These are phyloP conservation scores for Eulithis testata DNA, from an alignment of 2,888 invertebrate genomes.

Conservation along the genomic window DNA sequence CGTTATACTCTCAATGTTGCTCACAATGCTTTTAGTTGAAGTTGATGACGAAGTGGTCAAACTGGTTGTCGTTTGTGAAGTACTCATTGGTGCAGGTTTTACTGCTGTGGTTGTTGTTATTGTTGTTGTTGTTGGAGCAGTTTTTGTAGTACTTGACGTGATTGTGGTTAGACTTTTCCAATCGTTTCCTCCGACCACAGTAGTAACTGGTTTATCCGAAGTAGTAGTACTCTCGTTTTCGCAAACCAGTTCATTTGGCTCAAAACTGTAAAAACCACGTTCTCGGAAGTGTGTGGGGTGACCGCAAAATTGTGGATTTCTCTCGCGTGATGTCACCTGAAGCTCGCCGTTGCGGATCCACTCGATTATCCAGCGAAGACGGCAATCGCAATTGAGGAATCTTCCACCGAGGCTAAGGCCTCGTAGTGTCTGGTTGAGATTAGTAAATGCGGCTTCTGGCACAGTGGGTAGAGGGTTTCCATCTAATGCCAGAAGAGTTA, in stretches of 20 bases:
- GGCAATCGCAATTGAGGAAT: slow-evolving; percentile 95
- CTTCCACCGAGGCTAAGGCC: slow-evolving; percentile 95
- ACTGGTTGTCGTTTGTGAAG: slow-evolving; percentile 35
- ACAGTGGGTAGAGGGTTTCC: slow-evolving; percentile 95
- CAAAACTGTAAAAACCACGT: slow-evolving; percentile 94
- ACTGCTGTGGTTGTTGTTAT: slow-evolving; percentile 48
- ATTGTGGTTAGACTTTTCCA: slow-evolving; percentile 56
- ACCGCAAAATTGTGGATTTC: slow-evolving; percentile 97
- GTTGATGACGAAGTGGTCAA: slow-evolving; percentile 29
- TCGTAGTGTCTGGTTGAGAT: slow-evolving; percentile 92
- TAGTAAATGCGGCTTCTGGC: slow-evolving; percentile 90
- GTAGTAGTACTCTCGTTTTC: slow-evolving; percentile 69
- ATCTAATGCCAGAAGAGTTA: slow-evolving; percentile 94
- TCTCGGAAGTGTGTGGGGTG: slow-evolving; percentile 91
- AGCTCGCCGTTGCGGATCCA: slow-evolving; percentile 95
- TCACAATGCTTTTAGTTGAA: slow-evolving; percentile 50
- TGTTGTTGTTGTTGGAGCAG: slow-evolving; percentile 47
- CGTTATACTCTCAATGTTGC: slow-evolving; percentile 53
- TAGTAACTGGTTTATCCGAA: slow-evolving; percentile 54
- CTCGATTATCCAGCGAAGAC: slow-evolving; percentile 94
- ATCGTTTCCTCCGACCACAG: slow-evolving; percentile 50
- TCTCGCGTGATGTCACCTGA: slow-evolving; percentile 95
- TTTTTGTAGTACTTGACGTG: slow-evolving; percentile 55
- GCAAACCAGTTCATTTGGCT: slow-evolving; percentile 89
- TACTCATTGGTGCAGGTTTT: slow-evolving; percentile 26